Percentiles rank a stretch among this genome's conserved stretches.
Evolutionary conservation across 2,797 vertebrate species (phyloP).

Genomic region (Rallus crepitans): DNA sequence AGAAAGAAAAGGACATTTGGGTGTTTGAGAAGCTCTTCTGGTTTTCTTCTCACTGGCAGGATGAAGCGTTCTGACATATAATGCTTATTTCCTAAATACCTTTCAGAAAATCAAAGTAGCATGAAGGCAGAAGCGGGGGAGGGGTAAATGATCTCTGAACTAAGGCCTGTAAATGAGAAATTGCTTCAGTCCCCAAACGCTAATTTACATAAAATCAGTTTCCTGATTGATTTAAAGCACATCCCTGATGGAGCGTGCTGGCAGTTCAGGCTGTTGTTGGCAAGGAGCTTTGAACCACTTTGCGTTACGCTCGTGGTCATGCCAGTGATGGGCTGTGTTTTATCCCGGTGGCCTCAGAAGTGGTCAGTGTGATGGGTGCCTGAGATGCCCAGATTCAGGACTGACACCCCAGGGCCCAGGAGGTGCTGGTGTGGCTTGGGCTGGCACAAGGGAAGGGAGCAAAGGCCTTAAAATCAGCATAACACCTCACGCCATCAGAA

Average conservation of each 20-base stretch:
- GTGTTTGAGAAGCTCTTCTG: neutral
- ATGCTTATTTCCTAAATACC: neutral
- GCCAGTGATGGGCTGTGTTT: neutral
- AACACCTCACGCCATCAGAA: accelerated
- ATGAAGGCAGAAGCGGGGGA: accelerated
- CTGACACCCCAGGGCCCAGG: neutral
- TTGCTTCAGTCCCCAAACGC: neutral
- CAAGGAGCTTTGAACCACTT: accelerated
- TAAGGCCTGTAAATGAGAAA: conserved; percentile 1
- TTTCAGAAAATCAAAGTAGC: neutral
- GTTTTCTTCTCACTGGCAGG: neutral
- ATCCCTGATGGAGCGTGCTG: neutral
- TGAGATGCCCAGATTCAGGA: neutral
- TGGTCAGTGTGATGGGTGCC: accelerated
- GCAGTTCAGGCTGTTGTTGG: neutral
- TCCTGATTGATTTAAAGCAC: conserved; percentile 10
- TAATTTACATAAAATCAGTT: conserved; percentile 27
- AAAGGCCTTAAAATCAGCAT: neutral
- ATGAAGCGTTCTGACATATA: neutral
- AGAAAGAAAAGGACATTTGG: neutral
- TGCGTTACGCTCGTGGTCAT: accelerated
- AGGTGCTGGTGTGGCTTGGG: neutral
- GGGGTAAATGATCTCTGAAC: neutral
- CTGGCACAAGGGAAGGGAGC: neutral
- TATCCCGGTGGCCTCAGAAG: neutral